Evolutionary conservation across 1,140 invertebrate species (phyloP), one percentile per base, ranked within the genome.

Genomic region (Saccostrea echinata): DNA sequence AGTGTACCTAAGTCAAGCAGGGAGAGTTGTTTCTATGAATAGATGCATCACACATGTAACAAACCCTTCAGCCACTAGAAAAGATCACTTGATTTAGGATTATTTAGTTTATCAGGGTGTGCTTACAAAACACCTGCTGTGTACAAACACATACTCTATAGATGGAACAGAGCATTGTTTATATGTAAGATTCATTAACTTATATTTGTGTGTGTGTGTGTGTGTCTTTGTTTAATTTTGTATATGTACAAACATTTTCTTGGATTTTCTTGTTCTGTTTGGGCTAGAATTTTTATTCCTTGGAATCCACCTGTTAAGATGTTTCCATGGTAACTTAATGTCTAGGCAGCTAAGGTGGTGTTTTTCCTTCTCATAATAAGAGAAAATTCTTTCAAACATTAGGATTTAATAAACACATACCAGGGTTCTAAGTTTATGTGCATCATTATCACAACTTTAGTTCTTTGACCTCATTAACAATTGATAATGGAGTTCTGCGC

Each of bases 251-350:
- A 43, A 0, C 43, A 43, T 43, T 9, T 9, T 43, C 43, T 43
- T 9, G 9, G 43, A 43, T 43, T 43, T 61, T 21, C n/a, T 6
- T 21, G 6, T 61, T 61, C 55, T 61, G 16, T 61, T 61, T 18
- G 55, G 55, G 55, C 55, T 61, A 61, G 21, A 61, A 43, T 43
- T 43, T 4, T 43, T n/a, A 61, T 61, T 71, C 64, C n/a, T 12
- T 27, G 24, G 64, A 71, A 76, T 76, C 27, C 68, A 76, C 68
- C 68, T 76, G 68, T 76, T 33, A 76, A 76, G 68, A 30, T 27
- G 68, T 76, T 76, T 27, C 68, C 24, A 76, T 76, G 27, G 68
- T 76, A 76, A 76, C 68, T 16, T 76, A 76, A 76, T 33, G 68
- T 76, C 24, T 61, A 61, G 55, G 55, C n/a, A n/a, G 55, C 18